Conservation (phyloP, 2,113 vertebrate species). For the Nesospiza acunhae region DNA sequence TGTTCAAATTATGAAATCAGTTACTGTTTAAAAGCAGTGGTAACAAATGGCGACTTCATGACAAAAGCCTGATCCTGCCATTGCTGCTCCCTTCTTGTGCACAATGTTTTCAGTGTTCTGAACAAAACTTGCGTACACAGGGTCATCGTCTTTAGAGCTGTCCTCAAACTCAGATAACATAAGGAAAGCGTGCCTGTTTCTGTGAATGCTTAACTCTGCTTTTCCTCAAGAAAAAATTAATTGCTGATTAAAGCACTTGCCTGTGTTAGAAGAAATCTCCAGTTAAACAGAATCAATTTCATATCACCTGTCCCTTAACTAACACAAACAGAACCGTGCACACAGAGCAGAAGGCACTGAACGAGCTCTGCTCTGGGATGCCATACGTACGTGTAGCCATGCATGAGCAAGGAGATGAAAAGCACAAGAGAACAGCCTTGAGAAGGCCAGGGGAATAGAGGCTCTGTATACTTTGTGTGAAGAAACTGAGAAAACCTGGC, state of each 20-base stretch:
- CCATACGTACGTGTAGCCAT: accelerated
- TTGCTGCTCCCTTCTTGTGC: neutral
- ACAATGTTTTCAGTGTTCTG: neutral
- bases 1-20: neutral
- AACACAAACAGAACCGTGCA: neutral
- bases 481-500: neutral
- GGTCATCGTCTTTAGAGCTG: neutral
- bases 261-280: neutral
- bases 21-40: neutral
- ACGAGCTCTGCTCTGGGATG: neutral
- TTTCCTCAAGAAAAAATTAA: neutral
- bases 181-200: neutral
- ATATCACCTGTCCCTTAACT: neutral
- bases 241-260: neutral
- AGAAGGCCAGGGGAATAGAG: neutral
- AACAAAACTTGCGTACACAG: neutral
- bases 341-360: neutral
- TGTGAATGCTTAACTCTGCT: neutral
- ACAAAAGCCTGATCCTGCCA: neutral
- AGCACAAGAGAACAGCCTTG: neutral
- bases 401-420: neutral
- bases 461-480: neutral
- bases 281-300: neutral
- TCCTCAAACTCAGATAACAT: neutral
- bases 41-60: neutral